Evolutionary conservation across 1,140 invertebrate species (phyloP), one percentile per base, ranked within the genome.

Genomic region (roundworm (Caenorhabditis elegans)): DNA sequence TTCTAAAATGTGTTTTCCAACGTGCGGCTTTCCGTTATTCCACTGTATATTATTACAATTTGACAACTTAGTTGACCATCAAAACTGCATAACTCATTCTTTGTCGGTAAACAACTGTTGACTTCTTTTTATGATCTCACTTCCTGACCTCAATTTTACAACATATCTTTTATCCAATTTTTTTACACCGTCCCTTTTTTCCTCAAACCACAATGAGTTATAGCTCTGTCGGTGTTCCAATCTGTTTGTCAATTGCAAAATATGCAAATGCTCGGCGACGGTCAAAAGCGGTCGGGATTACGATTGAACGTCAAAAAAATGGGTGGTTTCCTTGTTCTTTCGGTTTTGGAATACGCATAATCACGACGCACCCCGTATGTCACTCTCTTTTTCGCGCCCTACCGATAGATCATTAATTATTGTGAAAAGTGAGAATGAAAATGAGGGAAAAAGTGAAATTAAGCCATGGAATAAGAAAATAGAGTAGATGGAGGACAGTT

Each of bases 51-150:
- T n/a, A 70, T 70, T 70, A 43, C n/a, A 70, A 39, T n/a, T 43
- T 70, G 34, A 51, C 19, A 8, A 2, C 15, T 43, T 5, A 43
- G 39, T 43, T 43, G 39, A 43, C 39, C 60, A 19, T 8, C 17
- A 5, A 10, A 8, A 39, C 34, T 70, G 60, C 60, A 70, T 70
- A 70, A 70, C 60, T 70, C 60, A 70, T 70, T 70, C 60, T 70
- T 70, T 70, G 60, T 70, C 60, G 60, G 60, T 70, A 70, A 70
- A 70, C 60, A 70, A 70, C 60, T 70, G 60, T 70, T 70, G 39
- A 31, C 43, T 70, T 70, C 60, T 70, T 70, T 70, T 70, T 70
- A 70, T 70, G 60, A 70, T 70, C 60, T 70, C 60, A 70, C 60
- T 70, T 70, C n/a, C 22, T 70, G 60, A 70, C 60, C 60, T 39